Evolutionary conservation across 2,888 invertebrate genomes (phyloP).

Genomic region (Acheta domesticus): DNA sequence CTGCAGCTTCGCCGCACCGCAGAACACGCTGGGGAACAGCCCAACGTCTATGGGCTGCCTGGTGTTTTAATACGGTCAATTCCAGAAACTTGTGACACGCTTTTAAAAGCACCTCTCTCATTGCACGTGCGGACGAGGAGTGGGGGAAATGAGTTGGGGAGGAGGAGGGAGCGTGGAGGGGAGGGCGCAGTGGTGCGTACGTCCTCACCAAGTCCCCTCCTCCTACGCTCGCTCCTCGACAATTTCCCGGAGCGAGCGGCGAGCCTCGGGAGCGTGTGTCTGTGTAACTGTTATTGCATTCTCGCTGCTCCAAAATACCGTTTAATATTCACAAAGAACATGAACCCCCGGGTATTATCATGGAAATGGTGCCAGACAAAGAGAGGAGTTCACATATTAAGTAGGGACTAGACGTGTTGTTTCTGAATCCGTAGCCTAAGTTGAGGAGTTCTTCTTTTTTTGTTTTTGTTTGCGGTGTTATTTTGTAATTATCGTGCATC

Average conservation of each 20-base stretch:
- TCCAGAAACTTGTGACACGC: not conserved
- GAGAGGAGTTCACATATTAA: constrained; percentile 10
- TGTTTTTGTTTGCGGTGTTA: not conserved
- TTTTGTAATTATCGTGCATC: not conserved
- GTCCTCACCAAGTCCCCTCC: too few relatives aligned
- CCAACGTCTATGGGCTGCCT: too few relatives aligned
- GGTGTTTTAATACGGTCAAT: not conserved
- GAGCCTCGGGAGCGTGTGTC: not conserved
- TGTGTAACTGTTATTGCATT: not conserved
- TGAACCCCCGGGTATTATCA: not conserved
- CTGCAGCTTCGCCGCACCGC: too few relatives aligned
- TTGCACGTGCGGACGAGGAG: too few relatives aligned
- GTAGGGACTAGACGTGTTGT: not conserved
- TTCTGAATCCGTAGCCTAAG: constrained; percentile 5
- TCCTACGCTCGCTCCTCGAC: too few relatives aligned
- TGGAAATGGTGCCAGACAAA: constrained; percentile 9
- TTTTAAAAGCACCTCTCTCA: not conserved
- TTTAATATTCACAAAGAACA: constrained; percentile 18
- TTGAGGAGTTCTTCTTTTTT: not conserved
- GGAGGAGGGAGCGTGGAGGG: too few relatives aligned
- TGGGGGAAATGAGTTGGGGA: too few relatives aligned
- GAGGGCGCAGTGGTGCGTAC: too few relatives aligned
- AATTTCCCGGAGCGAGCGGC: too few relatives aligned
- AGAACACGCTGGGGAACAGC: too few relatives aligned
- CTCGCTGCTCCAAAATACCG: not conserved